Base-by-base conservation (phyloP, 1,140 invertebrate genomes). In the Saxidomus purpurata region DNA sequence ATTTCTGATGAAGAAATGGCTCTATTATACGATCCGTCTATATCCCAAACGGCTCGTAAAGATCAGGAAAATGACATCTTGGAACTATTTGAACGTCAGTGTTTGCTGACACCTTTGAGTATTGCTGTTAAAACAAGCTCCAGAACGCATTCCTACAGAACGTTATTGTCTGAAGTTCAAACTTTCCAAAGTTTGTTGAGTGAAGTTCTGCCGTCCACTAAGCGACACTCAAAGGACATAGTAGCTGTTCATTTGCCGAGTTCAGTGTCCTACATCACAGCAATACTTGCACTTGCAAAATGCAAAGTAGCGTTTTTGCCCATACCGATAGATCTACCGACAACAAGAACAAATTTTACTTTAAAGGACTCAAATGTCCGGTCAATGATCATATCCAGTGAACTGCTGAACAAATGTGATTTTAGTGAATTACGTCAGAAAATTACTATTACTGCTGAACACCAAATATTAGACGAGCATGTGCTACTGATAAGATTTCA, bases 171-270 rank as follows among this genome's bases (percentile, higher is more conserved):
- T n/a, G n/a, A n/a, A n/a, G n/a, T n/a, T n/a, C 17, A 86, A 86
- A 38, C 63, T 93, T 15, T 15, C 69, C 34, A 40, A 36, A 11
- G 84, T 9, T 34, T 47, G 38, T 25, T 86, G 0, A 77, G 0
- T 9, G 43, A 77, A 25, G 28, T 76, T n/a, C 13, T 11, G 8
- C 19, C 31, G 25, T 22, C 55, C 19, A 8, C 17, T 47, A 22
- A 77, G 2, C 28, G 22, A n/a, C 2, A 82, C 8, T 22, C 8
- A 63, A 80, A 88, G 40, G 47, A n/a, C 19, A 59, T 88, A 9
- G 87, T 93, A 49, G 91, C 83, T 4, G 31, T 93, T n/a, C 90
- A 92, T 43, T 19, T 91, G 9, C 91, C 91, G 38, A 93, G 92
- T 67, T 93, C 92, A 11, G 80, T 92, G 11, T 76, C 82, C 0